These are phyloP conservation scores for Eidolon dupreanum DNA, from an alignment of 2,797 vertebrate species.

Conservation along the genomic window DNA sequence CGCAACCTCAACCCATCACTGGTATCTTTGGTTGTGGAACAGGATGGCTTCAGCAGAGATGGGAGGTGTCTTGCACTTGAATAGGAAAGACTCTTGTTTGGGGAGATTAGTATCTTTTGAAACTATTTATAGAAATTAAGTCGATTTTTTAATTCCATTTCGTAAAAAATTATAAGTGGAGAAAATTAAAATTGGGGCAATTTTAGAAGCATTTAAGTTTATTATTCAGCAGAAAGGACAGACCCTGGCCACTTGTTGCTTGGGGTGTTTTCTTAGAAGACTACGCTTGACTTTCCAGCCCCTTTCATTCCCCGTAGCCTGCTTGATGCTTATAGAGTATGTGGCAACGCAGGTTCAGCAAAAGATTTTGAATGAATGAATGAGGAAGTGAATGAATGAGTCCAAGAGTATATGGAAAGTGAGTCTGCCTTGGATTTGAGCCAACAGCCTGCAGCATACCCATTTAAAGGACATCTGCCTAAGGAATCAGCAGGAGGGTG, in stretches of 20 bases:
- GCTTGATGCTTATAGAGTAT: background rate
- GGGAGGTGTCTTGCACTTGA: background rate
- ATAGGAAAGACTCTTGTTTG: background rate
- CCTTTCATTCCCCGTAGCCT: background rate
- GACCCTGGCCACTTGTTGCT: background rate
- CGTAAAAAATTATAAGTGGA: constrained; percentile 18
- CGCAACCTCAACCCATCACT: background rate
- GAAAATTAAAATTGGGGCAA: background rate
- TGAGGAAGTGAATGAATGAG: background rate
- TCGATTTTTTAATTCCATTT: constrained; percentile 50
- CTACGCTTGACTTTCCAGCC: background rate
- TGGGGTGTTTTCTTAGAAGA: background rate
- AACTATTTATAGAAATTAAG: background rate
- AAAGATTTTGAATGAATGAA: background rate
- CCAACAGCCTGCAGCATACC: background rate
- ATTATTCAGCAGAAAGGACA: background rate
- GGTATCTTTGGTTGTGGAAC: background rate
- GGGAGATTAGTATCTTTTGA: background rate
- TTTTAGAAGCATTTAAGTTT: background rate
- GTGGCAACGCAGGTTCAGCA: background rate
- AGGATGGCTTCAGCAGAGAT: background rate
- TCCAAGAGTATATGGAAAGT: background rate
- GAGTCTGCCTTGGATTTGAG: background rate
- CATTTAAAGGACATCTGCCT: background rate
- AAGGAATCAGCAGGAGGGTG: background rate